Base-by-base conservation (phyloP, 1,140 invertebrate species). In the Trichonephila clavipes region DNA sequence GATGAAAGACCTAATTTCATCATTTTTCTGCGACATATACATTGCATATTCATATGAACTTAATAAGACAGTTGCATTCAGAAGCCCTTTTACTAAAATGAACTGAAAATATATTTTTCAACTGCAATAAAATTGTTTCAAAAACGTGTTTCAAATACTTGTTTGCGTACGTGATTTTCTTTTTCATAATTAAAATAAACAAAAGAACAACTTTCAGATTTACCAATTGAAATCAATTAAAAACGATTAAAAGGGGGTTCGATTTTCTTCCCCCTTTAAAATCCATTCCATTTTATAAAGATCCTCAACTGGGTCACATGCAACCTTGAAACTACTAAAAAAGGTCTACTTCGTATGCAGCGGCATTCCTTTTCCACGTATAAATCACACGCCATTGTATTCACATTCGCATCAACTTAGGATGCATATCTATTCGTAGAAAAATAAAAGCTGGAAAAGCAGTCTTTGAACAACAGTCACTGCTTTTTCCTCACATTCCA, bases 361-460 rank as follows among this genome's bases (percentile, higher is more conserved):
- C 14, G 14, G 72, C 28, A 69, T 69, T 24, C 66, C 66, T 69
- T 14, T 77, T 40, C 72, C 72, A 34, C 72, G 3, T 19, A 40
- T 77, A 77, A 77, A 77, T 77, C 72, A 77, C 72, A 77, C 14
- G 4, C 72, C 72, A 77, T 77, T 77, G 72, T 77, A 77, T 77
- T 77, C 72, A 19, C 28, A 77, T 19, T 40, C 28, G 16, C 72
- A 34, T 34, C 72, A 34, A 77, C 28, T 28, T 40, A 40, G 72
- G 18, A 77, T 34, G 18, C 72, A 77, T 8, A 34, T 34, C 34
- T 40, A 40, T 77, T 77, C 34, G 16, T 5, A 40, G 72, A 77
- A 77, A 72, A 77, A 77, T 19, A 6, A 40, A 28, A 40, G 28
- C 72, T 28, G 5, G 4, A 34, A 77, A 34, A 77, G 28, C 24